Percentiles rank a stretch among this genome's conserved stretches.
Evolutionary conservation across 1,140 invertebrate genomes (phyloP).

Genomic region (Notospermus geniculatus): DNA sequence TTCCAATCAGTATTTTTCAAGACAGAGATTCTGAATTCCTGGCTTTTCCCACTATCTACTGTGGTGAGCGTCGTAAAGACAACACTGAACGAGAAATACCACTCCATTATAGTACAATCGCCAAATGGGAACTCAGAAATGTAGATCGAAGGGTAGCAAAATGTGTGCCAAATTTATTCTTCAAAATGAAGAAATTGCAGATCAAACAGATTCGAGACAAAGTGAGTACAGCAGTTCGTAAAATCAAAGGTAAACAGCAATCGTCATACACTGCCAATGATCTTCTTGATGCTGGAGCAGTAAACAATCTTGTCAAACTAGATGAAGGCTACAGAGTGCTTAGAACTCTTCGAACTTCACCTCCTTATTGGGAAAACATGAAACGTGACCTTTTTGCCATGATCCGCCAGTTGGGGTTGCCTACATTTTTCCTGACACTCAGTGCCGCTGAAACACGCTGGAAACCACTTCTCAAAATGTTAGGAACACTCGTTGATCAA

Average conservation of each 20-base stretch:
- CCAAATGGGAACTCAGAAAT: too few relatives aligned
- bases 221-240: conserved; percentile 20
- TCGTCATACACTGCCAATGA: conserved; percentile 25
- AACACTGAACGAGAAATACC: conserved; percentile 15
- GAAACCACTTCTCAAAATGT: too few relatives aligned
- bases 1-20: conserved; percentile 23
- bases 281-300: conserved; percentile 10
- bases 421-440: conserved; percentile 22
- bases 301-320: conserved; percentile 19
- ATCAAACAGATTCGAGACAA: too few relatives aligned
- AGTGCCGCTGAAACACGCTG: too few relatives aligned
- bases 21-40: conserved; percentile 20
- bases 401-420: too few relatives aligned
- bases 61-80: conserved; percentile 17
- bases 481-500: conserved; percentile 18
- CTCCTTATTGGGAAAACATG: conserved; percentile 25
- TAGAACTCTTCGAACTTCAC: conserved; percentile 27
- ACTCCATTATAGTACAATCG: conserved; percentile 21
- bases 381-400: conserved; percentile 30
- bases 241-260: conserved; percentile 22
- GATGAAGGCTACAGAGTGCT: too few relatives aligned
- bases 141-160: too few relatives aligned
- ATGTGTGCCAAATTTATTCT: too few relatives aligned
- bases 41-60: conserved; percentile 25
- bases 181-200: too few relatives aligned